A percentile compares a stretch with the other conserved stretches of the same genome.
phyloP scores from a whole-genome alignment of 1,140 invertebrate species.

The Adoxophyes honmai region DNA sequence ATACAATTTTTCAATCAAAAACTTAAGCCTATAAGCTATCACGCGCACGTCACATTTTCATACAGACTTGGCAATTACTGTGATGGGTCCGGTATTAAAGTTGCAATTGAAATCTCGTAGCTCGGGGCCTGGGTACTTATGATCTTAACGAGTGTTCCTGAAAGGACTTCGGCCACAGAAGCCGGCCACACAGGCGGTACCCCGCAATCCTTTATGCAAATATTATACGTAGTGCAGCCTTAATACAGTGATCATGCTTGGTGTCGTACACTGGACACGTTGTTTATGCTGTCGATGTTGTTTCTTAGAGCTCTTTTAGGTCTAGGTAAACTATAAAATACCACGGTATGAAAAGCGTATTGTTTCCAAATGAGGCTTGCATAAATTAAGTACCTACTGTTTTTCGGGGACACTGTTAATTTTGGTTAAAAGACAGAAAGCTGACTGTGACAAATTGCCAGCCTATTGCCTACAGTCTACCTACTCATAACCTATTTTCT shows the following conservation, averaged over 20 bases:
- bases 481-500: too few species aligned
- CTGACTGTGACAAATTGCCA: too few species aligned
- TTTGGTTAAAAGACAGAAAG: too few species aligned
- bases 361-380: too few species aligned
- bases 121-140: conserved; percentile 31
- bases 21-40: conserved; percentile 1
- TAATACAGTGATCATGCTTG: conserved; percentile 46
- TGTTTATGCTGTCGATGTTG: conserved; percentile 9
- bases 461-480: too few species aligned
- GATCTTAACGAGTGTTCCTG: conserved; percentile 52
- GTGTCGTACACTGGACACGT: conserved; percentile 19
- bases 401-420: too few species aligned
- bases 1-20: too few species aligned
- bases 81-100: conserved; percentile 1
- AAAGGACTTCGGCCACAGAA: conserved; percentile 39
- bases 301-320: too few species aligned
- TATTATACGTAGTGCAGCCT: conserved; percentile 36
- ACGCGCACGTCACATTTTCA: not conserved
- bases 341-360: too few species aligned
- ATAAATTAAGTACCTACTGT: too few species aligned
- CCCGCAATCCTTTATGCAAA: conserved; percentile 59
- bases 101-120: conserved; percentile 10
- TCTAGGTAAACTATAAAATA: too few species aligned
- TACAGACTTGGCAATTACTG: not conserved
- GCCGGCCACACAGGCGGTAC: conserved; percentile 49